Evolutionary conservation across 2,797 vertebrate genomes (phyloP).

Genomic region (Tangara arthus): DNA sequence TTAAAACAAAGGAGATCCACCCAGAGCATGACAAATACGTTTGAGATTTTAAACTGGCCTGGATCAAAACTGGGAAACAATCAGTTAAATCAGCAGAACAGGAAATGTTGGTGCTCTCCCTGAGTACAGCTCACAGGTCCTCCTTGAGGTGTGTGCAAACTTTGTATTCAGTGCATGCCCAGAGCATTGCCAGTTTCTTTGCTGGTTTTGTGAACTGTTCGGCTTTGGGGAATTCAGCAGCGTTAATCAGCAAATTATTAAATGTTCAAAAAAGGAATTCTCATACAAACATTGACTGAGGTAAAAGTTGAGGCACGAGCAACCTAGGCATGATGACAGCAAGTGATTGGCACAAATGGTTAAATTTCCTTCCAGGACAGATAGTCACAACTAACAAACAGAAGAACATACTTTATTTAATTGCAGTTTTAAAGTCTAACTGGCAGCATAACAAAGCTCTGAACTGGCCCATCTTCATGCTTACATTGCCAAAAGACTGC

Average conservation of each 20-base stretch:
- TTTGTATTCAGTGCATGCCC: neutral
- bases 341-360: neutral
- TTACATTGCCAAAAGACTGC: neutral
- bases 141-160: neutral
- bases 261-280: neutral
- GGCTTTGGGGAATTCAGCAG: neutral
- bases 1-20: neutral
- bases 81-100: neutral
- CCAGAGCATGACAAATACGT: neutral
- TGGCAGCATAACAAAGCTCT: conserved; percentile 6
- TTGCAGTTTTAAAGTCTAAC: conserved; percentile 2
- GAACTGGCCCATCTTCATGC: conserved; percentile 1
- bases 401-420: neutral
- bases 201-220: neutral
- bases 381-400: neutral
- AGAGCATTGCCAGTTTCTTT: neutral
- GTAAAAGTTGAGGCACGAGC: neutral
- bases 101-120: neutral
- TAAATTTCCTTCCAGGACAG: neutral
- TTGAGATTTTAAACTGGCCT: neutral
- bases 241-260: neutral
- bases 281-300: neutral
- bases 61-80: neutral
- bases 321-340: rapidly evolving
- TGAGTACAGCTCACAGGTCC: neutral